Percentiles rank a stretch among this genome's conserved stretches.
phyloP scores from a whole-genome alignment of 2,113 vertebrate genomes.

The Crotalus horridus region DNA sequence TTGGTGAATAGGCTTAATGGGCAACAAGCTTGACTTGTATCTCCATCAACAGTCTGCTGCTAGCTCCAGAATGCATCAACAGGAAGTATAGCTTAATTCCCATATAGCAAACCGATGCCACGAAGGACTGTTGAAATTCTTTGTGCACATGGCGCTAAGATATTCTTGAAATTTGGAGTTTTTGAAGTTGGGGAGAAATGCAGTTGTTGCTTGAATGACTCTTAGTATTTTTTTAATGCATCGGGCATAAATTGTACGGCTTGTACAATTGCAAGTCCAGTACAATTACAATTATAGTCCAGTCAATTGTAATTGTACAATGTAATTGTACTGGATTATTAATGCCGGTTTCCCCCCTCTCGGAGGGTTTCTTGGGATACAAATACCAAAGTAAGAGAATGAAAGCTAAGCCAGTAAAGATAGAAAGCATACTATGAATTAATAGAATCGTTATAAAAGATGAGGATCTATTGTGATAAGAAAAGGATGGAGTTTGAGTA shows the following conservation, averaged over 20 bases:
- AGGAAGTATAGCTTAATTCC: slow-evolving; percentile 24
- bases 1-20: slow-evolving; percentile 30
- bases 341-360: not conserved
- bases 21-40: slow-evolving; percentile 22
- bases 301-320: not conserved
- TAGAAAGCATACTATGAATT: not conserved
- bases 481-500: not conserved
- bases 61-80: slow-evolving; percentile 4
- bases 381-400: not conserved
- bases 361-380: not conserved
- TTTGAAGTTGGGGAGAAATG: slow-evolving; percentile 4
- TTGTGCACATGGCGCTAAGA: slow-evolving; percentile 30
- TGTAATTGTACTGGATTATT: not conserved
- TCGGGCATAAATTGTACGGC: not conserved
- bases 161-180: not conserved
- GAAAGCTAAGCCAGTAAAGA: not conserved
- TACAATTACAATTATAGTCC: not conserved
- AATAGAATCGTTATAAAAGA: not conserved
- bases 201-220: not conserved
- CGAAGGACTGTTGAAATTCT: slow-evolving; percentile 87
- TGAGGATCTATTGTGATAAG: not conserved
- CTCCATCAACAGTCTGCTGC: slow-evolving; percentile 38
- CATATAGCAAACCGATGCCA: slow-evolving; percentile 72
- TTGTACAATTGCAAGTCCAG: not conserved
- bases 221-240: not conserved